Evolutionary conservation across 1,140 invertebrate genomes (phyloP), one percentile per base, ranked within the genome.

Genomic region (Coptotermes formosanus): DNA sequence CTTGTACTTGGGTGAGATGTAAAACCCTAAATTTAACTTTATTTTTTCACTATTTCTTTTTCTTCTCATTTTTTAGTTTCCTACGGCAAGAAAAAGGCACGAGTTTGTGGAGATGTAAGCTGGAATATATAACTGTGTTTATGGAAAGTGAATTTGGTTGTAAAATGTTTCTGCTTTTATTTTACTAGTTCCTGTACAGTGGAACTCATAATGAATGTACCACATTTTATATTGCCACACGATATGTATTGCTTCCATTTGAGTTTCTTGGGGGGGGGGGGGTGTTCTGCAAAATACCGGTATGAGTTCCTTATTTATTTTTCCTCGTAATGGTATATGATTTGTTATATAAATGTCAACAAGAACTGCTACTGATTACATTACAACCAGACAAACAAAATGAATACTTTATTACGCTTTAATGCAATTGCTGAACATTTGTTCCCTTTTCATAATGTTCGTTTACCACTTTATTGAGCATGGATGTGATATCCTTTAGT

Each of bases 81-180:
- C 52, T 38, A 30, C 19, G 9, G 48, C 21, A 55, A 7, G 52
- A 19, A 59, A 32, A 85, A 59, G 52, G 11, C 30, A 52, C 16
- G 44, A 38, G 52, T 52, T 59, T 55, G 6, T 30, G 21, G 14
- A 52, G 48, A 16, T 55, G 84, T 30, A 43, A 69, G 84, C 84
- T 83, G 82, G 82, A 44, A 83, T 38, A 83, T 30, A 59, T 85
- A 85, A 85, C 84, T 12, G 84, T 85, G 84, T 85, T 69, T 85
- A 85, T 85, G 84, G 52, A 85, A 85, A 85, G 84, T 85, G 84
- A 85, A 85, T 85, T 85, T 85, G 48, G 59, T 64, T 85, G 84
- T 85, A 85, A 59, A 59, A 52, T 21, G 52, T 52, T 30, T 45
- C 52, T 64, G 84, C 25, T 9, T 38, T 83, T 83, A 14, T 25